These are phyloP conservation scores for Lemur catta DNA, from an alignment of 2,797 vertebrate species.

Conservation along the genomic window DNA sequence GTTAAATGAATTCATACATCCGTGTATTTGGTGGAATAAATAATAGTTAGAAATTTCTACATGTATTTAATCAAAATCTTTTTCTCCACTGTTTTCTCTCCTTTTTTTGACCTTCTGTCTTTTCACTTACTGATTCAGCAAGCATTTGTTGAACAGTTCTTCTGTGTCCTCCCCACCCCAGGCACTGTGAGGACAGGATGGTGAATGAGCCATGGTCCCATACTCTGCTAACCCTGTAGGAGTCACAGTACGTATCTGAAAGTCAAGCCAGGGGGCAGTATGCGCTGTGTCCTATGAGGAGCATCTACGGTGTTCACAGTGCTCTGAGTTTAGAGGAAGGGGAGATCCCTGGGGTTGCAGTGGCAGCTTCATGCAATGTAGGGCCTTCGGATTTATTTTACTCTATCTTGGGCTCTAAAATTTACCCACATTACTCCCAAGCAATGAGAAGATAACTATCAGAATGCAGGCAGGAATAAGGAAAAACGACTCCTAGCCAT, in stretches of 20 bases:
- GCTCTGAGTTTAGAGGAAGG: background rate
- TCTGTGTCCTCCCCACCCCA: background rate
- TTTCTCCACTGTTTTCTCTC: background rate
- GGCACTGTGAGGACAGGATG: background rate
- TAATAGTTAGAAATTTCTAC: background rate
- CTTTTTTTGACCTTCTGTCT: background rate
- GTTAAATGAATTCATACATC: background rate
- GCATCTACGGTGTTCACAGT: background rate
- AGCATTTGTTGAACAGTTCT: background rate
- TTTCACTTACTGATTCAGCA: background rate
- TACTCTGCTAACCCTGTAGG: too few species aligned
- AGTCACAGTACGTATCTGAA: background rate
- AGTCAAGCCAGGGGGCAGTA: background rate
- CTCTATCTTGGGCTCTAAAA: background rate
- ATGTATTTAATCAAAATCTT: background rate
- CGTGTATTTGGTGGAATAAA: background rate
- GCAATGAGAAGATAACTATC: background rate
- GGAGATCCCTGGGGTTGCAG: background rate
- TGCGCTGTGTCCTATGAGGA: rapidly evolving
- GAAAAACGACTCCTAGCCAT: background rate
- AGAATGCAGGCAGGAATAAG: background rate
- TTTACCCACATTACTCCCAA: background rate
- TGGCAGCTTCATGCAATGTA: background rate
- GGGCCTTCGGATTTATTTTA: background rate
- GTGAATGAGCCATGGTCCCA: background rate